Evolutionary conservation across 2,113 vertebrate genomes (phyloP), one percentile per base, ranked within the genome.

Genomic region (Microcebus griseorufus): DNA sequence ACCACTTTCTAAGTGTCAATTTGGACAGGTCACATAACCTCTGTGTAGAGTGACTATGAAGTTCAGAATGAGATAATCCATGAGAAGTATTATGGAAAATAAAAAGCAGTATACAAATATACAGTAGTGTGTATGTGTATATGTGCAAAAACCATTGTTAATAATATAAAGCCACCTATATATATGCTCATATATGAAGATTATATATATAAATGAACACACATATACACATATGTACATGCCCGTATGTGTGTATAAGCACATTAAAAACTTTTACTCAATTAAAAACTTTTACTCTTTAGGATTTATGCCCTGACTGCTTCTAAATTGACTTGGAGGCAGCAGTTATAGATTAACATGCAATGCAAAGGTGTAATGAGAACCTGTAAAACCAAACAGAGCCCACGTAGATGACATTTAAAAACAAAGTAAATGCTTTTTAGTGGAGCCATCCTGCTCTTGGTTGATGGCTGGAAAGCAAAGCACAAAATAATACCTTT

Each of bases 21-120:
- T 48, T 70, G 75, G 93, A 62, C 27, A 80, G 86, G 88, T 81
- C 96, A 91, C 58, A 67, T 93, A 93, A 94, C 92, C 75, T 96
- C 62, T 87, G 37, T 58, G 5, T 32, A 78, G 70, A 29, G 64
- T 86, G 65, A 94, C 55, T 95, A 94, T 79, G 88, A 97, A 91
- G 70, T 84, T 95, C 78, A 97, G 91, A 75, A 39, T 92, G 93
- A 83, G 86, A 95, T 58, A 42, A 48, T 58, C 73, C 92, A 60
- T 53, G 67, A 53, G 22, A 97, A 93, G 34, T 20, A 51, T 48
- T 84, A 84, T 39, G 48, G 9, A 75, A 89, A 94, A 72, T 78
- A 88, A 39, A 94, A 91, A 42, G 22, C 8, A 93, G 93, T 51
- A 94, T 58, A 22, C 39, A 65, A 82, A 69, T 10, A 70, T 42